Conservation (phyloP, 1,140 invertebrate species). For the Theocolax elegans region DNA sequence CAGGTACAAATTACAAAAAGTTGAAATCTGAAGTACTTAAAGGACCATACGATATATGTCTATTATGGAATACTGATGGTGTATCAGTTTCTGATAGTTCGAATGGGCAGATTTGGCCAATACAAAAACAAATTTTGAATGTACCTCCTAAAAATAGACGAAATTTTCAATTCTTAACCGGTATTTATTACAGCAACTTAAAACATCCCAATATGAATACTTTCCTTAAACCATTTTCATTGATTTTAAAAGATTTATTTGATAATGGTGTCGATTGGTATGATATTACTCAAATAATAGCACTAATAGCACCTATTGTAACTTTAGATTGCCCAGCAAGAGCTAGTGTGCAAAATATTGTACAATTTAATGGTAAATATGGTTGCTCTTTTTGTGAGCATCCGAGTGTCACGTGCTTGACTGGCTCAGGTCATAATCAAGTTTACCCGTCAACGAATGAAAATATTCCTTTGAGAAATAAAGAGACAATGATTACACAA, state of each 20-base stretch:
- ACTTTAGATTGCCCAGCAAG: constrained; percentile 20
- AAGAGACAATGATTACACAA: constrained; percentile 5
- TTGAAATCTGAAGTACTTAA: not conserved
- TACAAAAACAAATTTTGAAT: constrained; percentile 38
- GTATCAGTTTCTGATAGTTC: constrained; percentile 35
- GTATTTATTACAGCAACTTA: constrained; percentile 30
- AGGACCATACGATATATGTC: constrained; percentile 29
- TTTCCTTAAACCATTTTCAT: constrained; percentile 31
- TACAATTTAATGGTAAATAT: constrained; percentile 26
- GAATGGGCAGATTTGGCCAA: constrained; percentile 35
- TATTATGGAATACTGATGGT: constrained; percentile 41
- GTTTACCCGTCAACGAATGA: not conserved
- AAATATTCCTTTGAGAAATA: not conserved
- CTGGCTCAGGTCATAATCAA: not conserved
- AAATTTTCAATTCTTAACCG: constrained; percentile 30
- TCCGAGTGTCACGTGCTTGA: constrained; percentile 14
- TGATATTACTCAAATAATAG: not conserved
- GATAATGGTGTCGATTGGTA: constrained; percentile 13
- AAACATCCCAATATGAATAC: constrained; percentile 34
- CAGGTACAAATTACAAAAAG: not conserved
- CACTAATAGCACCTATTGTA: constrained; percentile 13
- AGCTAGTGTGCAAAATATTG: constrained; percentile 6
- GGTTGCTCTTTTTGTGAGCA: constrained; percentile 26
- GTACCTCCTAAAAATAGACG: constrained; percentile 26
- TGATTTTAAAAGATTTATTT: constrained; percentile 20